Evolutionary conservation across 2,797 vertebrate genomes (phyloP).

Genomic region (Liasis olivaceus): DNA sequence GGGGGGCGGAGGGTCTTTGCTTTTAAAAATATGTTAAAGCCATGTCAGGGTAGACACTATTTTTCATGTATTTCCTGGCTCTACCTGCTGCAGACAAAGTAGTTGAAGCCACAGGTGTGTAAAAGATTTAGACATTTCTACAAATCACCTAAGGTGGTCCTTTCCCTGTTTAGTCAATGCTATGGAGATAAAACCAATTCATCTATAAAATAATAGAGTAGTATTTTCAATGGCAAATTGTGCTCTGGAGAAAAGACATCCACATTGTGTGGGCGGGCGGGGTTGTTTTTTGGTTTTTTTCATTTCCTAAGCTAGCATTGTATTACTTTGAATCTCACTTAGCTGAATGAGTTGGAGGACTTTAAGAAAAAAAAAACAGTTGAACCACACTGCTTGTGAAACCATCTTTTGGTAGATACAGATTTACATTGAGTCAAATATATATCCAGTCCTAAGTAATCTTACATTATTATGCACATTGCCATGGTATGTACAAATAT

Average conservation of each 20-base stretch:
- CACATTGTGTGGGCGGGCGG: too few relatives aligned
- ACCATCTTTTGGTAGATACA: neutral
- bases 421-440: neutral
- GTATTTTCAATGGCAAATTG: neutral
- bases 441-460: neutral
- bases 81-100: neutral
- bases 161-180: neutral
- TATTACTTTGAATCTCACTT: neutral
- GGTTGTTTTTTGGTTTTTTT: neutral
- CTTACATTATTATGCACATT: neutral
- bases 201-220: neutral
- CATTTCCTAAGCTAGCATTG: neutral
- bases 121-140: neutral
- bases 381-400: neutral
- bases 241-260: neutral
- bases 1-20: neutral
- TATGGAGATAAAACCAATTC: neutral
- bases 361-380: conserved; percentile 3
- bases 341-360: neutral
- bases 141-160: neutral
- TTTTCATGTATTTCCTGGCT: neutral
- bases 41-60: neutral
- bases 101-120: neutral
- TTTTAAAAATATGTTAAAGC: neutral
- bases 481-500: neutral